Evolutionary conservation across 2,113 vertebrate genomes (phyloP).

Genomic region (Scolopax mira): DNA sequence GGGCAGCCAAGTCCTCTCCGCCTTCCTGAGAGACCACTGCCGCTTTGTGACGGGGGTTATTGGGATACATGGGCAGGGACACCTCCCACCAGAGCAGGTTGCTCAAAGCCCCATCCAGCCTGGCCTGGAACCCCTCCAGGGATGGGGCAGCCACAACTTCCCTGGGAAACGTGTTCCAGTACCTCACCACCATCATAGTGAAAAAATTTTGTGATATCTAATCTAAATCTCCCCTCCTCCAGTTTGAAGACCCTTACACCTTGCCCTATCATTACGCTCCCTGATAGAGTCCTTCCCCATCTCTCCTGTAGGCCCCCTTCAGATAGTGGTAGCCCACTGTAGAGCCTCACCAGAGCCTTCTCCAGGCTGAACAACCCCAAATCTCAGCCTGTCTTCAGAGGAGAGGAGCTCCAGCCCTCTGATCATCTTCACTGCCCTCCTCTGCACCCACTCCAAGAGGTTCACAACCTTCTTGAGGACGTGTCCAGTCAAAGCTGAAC

Average conservation of each 20-base stretch:
- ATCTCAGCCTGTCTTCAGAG: too few species aligned
- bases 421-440: not conserved
- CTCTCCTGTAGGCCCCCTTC: not conserved
- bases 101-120: not conserved
- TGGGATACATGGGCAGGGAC: not conserved
- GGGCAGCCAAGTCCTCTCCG: rapidly evolving
- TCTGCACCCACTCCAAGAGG: not conserved
- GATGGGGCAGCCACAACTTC: not conserved
- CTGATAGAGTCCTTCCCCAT: not conserved
- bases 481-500: not conserved
- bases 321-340: not conserved
- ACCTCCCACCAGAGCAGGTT: not conserved
- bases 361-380: too few species aligned
- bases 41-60: rapidly evolving
- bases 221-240: not conserved
- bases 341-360: not conserved
- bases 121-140: not conserved
- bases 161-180: not conserved
- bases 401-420: not conserved
- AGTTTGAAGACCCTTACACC: not conserved
- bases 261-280: not conserved
- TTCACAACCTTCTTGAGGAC: not conserved
- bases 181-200: not conserved
- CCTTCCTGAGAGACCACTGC: rapidly evolving
- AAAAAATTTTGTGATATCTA: not conserved